Evolutionary conservation across 2,113 vertebrate species (phyloP).

Genomic region (Perccottus glenii): DNA sequence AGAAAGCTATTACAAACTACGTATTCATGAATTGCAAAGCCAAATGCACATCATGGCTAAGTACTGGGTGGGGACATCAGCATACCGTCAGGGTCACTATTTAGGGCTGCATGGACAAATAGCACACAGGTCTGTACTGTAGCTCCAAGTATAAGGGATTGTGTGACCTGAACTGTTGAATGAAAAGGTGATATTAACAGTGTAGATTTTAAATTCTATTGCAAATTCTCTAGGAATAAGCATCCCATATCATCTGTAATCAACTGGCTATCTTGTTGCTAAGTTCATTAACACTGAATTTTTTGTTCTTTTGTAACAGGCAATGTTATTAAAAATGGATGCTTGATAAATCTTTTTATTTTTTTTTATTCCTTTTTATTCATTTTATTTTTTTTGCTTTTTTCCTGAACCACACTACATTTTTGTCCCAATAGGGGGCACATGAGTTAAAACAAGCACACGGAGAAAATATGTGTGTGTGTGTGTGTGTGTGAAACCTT

Average conservation of each 20-base stretch:
- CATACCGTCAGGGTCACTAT: slow-evolving; percentile 58
- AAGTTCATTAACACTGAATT: slow-evolving; percentile 82
- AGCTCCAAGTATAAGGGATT: slow-evolving; percentile 46
- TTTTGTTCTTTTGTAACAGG: slow-evolving; percentile 82
- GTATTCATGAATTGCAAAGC: slow-evolving; percentile 43
- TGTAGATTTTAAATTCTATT: slow-evolving; percentile 74
- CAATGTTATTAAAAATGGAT: slow-evolving; percentile 84
- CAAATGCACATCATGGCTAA: slow-evolving; percentile 57
- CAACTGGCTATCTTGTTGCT: slow-evolving; percentile 76
- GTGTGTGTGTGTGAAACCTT: slow-evolving; percentile 8
- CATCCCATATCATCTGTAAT: slow-evolving; percentile 73
- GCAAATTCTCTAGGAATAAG: slow-evolving; percentile 72
- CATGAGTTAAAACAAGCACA: not conserved
- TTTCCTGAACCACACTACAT: slow-evolving; percentile 23
- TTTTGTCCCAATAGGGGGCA: too few relatives aligned
- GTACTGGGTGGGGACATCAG: slow-evolving; percentile 50
- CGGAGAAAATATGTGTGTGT: slow-evolving; percentile 2
- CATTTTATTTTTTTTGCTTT: too few relatives aligned
- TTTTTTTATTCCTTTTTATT: slow-evolving; percentile 26
- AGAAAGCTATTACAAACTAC: slow-evolving; percentile 49
- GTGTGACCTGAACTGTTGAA: slow-evolving; percentile 47
- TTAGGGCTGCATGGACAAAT: slow-evolving; percentile 53
- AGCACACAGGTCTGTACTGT: slow-evolving; percentile 47
- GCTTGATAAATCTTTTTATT: slow-evolving; percentile 75
- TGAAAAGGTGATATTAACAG: slow-evolving; percentile 47